Evolutionary conservation across 2,888 invertebrate species (phyloP).

Genomic region (Drosophila suboccidentalis): DNA sequence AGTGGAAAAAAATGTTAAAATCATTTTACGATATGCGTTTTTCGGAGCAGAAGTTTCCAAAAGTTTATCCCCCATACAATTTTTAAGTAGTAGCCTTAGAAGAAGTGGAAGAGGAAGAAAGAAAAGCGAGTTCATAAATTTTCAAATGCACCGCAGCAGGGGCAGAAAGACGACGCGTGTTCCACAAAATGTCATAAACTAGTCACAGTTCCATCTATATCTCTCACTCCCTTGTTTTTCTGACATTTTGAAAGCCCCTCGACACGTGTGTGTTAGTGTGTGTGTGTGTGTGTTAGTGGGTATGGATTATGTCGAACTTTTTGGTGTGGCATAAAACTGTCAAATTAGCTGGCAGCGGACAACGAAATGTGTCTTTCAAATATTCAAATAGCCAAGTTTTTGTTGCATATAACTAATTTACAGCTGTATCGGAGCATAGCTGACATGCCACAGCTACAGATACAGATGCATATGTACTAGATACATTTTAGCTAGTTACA

Average conservation of each 20-base stretch:
- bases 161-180: slow-evolving; percentile 65
- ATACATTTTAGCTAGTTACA: background rate
- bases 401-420: slow-evolving; percentile 69
- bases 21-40: slow-evolving; percentile 67
- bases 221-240: slow-evolving; percentile 17
- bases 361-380: slow-evolving; percentile 53
- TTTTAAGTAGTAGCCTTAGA: slow-evolving; percentile 26
- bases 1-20: slow-evolving; percentile 67
- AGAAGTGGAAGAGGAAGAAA: background rate
- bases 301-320: slow-evolving; percentile 44
- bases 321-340: slow-evolving; percentile 72
- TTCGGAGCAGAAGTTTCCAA: slow-evolving; percentile 28
- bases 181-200: slow-evolving; percentile 75
- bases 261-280: slow-evolving; percentile 49
- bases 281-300: slow-evolving; percentile 22
- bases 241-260: slow-evolving; percentile 72
- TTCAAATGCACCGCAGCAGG: slow-evolving; percentile 44
- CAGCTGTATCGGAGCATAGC: slow-evolving; percentile 41
- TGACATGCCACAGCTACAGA: slow-evolving; percentile 44
- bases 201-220: slow-evolving; percentile 54
- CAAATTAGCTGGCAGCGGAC: slow-evolving; percentile 68
- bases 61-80: slow-evolving; percentile 19
- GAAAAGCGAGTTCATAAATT: slow-evolving; percentile 63
- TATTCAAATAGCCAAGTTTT: slow-evolving; percentile 61
- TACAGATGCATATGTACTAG: background rate